Percentiles rank a stretch among this genome's conserved stretches.
Evolutionary conservation across 2,888 invertebrate genomes (phyloP).

Genomic region (Diplolepis rosae): DNA sequence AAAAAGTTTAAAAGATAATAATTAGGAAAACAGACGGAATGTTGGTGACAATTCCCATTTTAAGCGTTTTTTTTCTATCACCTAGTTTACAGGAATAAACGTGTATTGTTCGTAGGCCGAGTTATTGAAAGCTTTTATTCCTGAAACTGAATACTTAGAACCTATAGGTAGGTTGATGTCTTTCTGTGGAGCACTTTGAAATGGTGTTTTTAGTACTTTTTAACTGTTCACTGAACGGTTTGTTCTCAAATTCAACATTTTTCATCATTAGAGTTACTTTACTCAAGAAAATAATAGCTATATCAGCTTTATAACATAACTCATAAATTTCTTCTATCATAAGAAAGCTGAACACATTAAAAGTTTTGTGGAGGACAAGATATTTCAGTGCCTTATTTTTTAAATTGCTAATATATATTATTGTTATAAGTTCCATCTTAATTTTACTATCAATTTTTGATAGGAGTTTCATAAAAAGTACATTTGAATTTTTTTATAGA

Average conservation of each 20-base stretch:
- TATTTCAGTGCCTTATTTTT: too few relatives aligned
- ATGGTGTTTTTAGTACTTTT: background rate
- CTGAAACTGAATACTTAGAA: constrained; percentile 6
- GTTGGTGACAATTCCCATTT: background rate
- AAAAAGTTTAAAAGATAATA: background rate
- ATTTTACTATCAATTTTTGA: too few relatives aligned
- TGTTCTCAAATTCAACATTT: background rate
- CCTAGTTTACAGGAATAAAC: constrained; percentile 12
- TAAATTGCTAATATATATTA: too few relatives aligned
- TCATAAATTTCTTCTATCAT: too few relatives aligned
- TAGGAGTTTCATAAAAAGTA: too few relatives aligned
- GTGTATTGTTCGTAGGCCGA: constrained; percentile 16
- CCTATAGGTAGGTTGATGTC: background rate
- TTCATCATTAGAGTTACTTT: background rate
- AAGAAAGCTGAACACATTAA: too few relatives aligned
- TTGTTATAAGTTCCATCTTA: too few relatives aligned
- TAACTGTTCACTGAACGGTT: background rate
- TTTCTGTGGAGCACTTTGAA: background rate
- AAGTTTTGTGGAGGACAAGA: too few relatives aligned
- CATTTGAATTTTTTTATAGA: too few relatives aligned
- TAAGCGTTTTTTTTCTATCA: constrained; percentile 7
- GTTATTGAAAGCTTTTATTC: constrained; percentile 25
- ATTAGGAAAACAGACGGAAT: constrained; percentile 6
- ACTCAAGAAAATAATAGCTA: background rate
- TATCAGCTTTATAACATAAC: background rate